Evolutionary conservation across 2,888 invertebrate species (phyloP).

Genomic region (Eupithecia pulchellata): DNA sequence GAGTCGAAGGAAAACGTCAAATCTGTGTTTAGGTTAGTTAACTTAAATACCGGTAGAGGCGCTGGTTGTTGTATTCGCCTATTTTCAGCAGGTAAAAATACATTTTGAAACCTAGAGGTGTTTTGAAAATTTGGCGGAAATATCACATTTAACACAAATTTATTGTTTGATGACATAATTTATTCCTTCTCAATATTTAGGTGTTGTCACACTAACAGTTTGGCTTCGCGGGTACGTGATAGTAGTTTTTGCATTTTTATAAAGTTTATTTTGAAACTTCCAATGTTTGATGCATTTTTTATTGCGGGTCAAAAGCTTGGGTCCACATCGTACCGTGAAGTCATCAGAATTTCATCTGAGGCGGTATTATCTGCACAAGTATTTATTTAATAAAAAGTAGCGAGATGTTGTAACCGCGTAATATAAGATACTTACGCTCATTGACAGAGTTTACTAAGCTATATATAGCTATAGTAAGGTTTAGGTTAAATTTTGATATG

Average conservation of each 20-base stretch:
- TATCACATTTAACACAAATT: background rate
- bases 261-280: conserved; percentile 40
- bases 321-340: conserved; percentile 49
- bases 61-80: background rate
- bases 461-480: conserved; percentile 27
- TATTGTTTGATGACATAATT: background rate
- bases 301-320: conserved; percentile 40
- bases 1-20: background rate
- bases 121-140: background rate
- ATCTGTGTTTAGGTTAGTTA: background rate
- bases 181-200: background rate
- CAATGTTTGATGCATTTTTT: conserved; percentile 42
- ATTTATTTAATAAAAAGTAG: conserved; percentile 49
- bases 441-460: conserved; percentile 32
- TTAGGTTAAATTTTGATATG: conserved; percentile 37
- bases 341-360: conserved; percentile 36
- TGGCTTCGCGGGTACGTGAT: conserved; percentile 50
- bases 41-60: background rate
- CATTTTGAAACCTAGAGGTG: background rate
- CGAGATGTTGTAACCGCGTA: conserved; percentile 35
- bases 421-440: conserved; percentile 36
- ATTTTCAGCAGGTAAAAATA: background rate
- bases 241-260: conserved; percentile 49
- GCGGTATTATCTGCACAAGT: conserved; percentile 57
- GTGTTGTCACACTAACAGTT: conserved; percentile 1